Evolutionary conservation across 2,888 invertebrate genomes (phyloP).

Genomic region (Busseola fusca): DNA sequence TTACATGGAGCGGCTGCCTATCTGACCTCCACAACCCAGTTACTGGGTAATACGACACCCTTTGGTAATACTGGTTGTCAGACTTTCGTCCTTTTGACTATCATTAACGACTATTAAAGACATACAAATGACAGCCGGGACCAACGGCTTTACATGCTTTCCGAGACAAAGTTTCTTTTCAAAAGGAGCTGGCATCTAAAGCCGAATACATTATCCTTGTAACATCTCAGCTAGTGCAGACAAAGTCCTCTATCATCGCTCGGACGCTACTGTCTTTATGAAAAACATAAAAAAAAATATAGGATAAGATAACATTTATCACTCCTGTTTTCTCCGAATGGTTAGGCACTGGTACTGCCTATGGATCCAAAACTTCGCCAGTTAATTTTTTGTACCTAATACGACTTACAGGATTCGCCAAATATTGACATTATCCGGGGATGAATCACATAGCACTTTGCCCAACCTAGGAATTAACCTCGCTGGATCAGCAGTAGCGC

Average conservation of each 20-base stretch:
- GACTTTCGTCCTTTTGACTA: no score
- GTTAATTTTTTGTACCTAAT: background rate
- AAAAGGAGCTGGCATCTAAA: constrained; percentile 3
- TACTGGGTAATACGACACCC: no score
- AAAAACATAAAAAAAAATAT: background rate
- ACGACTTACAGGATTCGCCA: no score
- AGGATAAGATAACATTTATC: background rate
- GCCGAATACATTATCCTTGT: constrained; percentile 16
- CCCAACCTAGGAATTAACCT: background rate
- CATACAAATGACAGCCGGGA: no score
- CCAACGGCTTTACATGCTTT: no score
- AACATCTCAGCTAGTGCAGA: constrained; percentile 6
- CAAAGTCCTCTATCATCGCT: constrained; percentile 18
- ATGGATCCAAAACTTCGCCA: background rate
- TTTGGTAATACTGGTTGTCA: no score
- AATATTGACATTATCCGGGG: background rate
- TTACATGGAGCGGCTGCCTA: no score
- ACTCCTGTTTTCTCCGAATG: background rate
- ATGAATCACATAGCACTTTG: background rate
- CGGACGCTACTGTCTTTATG: background rate
- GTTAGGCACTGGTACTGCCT: background rate
- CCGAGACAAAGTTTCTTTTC: constrained; percentile 4
- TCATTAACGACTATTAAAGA: no score
- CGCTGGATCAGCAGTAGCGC: background rate
- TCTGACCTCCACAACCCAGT: no score